Evolutionary conservation across 2,113 vertebrate species (phyloP), one percentile per base, ranked within the genome.

Genomic region (Cynocephalus volans): DNA sequence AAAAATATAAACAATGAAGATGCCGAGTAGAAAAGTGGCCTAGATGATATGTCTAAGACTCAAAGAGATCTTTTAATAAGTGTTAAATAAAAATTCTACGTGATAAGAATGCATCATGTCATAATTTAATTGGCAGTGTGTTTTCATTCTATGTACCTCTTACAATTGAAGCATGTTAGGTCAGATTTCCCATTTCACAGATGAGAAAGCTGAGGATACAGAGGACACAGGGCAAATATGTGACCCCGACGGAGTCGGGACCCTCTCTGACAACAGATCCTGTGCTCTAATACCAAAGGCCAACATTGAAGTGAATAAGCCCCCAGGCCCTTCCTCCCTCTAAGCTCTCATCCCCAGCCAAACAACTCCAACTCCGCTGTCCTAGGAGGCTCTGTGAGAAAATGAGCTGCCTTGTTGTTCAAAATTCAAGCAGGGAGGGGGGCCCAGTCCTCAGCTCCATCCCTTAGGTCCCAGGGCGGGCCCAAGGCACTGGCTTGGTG

Each of bases 201-300:
- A 56, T n/a, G 64, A 89, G 69, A 88, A 89, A 89, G 50, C 82
- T 58, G 33, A 86, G 50, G 28, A 65, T 14, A 48, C 48, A 58
- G 72, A 80, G n/a, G 52, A 8, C 70, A 58, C 3, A 14, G 73
- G 79, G 3, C 14, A 28, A 11, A 14, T 31, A 41, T 70, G 18
- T 8, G 1, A 41, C 41, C 41, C 41, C 41, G 41, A 5, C 0
- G 17, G 5, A 3, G 41, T 6, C 2, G 0, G 8, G 52, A 11
- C 36, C 52, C 83, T 86, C 56, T 83, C 75, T 73, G 48, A 48
- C 33, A 31, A 13, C 24, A 89, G 62, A 58, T 3, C 3, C 7
- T 36, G 31, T 21, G 23, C 19, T 89, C 82, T 54, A 21, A 45
- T 24, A 36, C 3, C 33, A 41, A 45, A n/a, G n/a, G 36, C 77